Evolutionary conservation across 2,113 vertebrate species (phyloP), one percentile per base, ranked within the genome.

Genomic region (Pelmatolapia mariae): DNA sequence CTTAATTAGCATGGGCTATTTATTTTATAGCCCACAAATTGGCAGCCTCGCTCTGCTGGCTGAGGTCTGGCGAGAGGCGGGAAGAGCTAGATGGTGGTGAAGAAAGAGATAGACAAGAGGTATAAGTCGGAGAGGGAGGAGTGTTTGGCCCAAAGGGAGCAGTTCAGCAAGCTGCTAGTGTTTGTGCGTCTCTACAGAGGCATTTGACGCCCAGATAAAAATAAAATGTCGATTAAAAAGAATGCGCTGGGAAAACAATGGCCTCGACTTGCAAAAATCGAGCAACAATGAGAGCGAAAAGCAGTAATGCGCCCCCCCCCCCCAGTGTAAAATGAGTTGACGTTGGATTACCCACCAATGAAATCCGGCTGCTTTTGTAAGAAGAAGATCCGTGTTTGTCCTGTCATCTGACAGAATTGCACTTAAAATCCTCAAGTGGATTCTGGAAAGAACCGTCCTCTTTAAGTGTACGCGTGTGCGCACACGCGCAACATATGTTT

Each of bases 1-100:
- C 93, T 95, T 94, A 94, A 96, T 96, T 96, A 96, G 94, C 93
- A 93, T 52, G 84, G 89, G 91, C 93, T 94, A 94, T 95, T 96
- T 95, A 91, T 95, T 95, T 95, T 94, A 95, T 95, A 89, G 93
- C 90, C 91, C 91, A 89, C 94, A 95, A 95, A 96, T 96, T 95
- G 95, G 92, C 92, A 92, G 87, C 83, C 87, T 78, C 82, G 76
- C 92, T 95, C 87, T 82, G 52, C 89, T 86, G 91, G 90, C 90
- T 81, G 86, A 87, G 86, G 90, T 91, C 90, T 94, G 88, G 87
- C 85, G 59, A 82, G 78, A 89, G 87, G 83, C 19, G 3, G 83
- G 54, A 56, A 66, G 57, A 90, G 86, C 43, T 45, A 87, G 82
- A 50, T 50, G 57, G 26, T 9, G 29, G 54, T 68, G 85, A 43